Conservation (phyloP, 2,797 vertebrate genomes). For the Alosa sapidissima region DNA sequence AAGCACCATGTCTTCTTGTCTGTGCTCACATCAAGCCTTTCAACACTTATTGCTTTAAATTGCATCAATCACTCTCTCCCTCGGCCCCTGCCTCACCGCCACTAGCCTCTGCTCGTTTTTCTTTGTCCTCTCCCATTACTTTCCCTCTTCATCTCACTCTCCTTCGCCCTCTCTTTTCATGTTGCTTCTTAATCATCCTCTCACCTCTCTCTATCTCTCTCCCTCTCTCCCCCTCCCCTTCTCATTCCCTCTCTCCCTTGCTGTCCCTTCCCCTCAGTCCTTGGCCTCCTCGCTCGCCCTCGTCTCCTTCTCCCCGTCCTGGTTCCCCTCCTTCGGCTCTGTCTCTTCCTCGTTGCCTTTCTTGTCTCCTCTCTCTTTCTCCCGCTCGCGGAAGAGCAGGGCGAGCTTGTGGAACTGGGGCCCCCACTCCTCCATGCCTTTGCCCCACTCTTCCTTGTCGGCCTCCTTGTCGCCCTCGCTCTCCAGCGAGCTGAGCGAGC, state of each 20-base stretch:
- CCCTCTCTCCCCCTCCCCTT: constrained; percentile 56
- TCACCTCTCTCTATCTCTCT: constrained; percentile 51
- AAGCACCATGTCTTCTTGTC: constrained; percentile 66
- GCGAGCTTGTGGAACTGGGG: constrained; percentile 85
- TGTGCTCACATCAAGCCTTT: constrained; percentile 73
- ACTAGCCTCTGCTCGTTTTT: constrained; percentile 70
- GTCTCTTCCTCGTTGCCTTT: constrained; percentile 51
- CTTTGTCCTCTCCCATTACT: constrained; percentile 78
- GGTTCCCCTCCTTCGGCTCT: constrained; percentile 43
- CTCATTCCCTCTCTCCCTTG: constrained; percentile 15
- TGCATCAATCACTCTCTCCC: constrained; percentile 78
- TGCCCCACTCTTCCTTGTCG: constrained; percentile 77
- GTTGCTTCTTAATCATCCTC: constrained; percentile 70
- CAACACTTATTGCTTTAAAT: constrained; percentile 85
- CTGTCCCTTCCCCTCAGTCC: constrained; percentile 50
- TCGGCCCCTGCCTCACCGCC: constrained; percentile 45
- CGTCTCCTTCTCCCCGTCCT: constrained; percentile 46
- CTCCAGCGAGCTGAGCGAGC: constrained; percentile 84
- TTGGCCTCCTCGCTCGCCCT: constrained; percentile 42
- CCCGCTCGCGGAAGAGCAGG: constrained; percentile 81
- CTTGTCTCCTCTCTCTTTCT: constrained; percentile 68
- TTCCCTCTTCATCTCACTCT: constrained; percentile 74
- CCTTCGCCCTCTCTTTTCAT: constrained; percentile 71
- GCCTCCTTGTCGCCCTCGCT: constrained; percentile 80
- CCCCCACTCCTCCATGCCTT: constrained; percentile 86